Base-by-base conservation (phyloP, 2,888 invertebrate species). In the Idaea straminata region DNA sequence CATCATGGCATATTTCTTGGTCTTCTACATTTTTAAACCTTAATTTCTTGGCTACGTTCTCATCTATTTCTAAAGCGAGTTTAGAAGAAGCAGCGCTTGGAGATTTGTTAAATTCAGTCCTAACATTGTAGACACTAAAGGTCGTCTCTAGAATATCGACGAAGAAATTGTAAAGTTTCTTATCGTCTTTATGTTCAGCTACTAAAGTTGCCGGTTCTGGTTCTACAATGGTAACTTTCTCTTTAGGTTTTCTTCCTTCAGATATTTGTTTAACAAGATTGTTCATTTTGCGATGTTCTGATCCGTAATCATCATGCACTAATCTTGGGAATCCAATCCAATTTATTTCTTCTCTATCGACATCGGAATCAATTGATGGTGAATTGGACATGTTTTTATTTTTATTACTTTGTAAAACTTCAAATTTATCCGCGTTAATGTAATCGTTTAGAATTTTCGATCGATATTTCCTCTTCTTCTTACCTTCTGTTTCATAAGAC, bases 71-170 rank as follows among this genome's bases (percentile, higher is more conserved):
- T 0, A 88, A 66, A 3, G 72, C 70, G 0, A 76, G 66, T 64
- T 83, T 82, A 0, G 82, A 81, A 0, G 72, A 72, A 4, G 67
- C 69, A 1, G 68, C 69, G 0, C 68, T 71, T 0, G 38, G 38
- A 0, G 59, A 13, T 3, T 64, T 59, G 15, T 67, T 64, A 36
- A 65, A 68, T 1, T 79, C 73, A 0, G 75, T 64, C 60, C 81
- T 77, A 0, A 80, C 75, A 35, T 86, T 82, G 61, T 83, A 85
- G 1, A 80, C 81, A 63, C 74, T 83, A 0, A 87, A 80, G 0
- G 87, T 85, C 0, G 83, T 83, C 70, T 89, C 83, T 4, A 89
- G 61, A 7, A 89, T 62, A 72, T 91, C 86, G 0, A 87, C 83
- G 61, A 89, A 88, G 62, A 89, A 83, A 62, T 86, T 85, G 62